Evolutionary conservation across 2,888 invertebrate species (phyloP), one percentile per base, ranked within the genome.

Genomic region (Oscheius sp.): DNA sequence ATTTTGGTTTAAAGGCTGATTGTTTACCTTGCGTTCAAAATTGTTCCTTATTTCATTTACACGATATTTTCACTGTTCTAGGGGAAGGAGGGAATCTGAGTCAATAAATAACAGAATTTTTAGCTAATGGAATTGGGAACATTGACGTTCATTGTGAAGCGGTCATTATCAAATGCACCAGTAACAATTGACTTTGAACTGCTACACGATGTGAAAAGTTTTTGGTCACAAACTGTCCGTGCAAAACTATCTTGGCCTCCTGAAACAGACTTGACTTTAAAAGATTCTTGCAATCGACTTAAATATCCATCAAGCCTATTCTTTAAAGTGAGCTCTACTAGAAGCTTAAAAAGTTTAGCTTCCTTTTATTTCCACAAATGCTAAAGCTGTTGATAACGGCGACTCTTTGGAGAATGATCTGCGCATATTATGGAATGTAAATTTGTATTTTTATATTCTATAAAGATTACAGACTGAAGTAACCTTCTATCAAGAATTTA

Each of bases 401-500:
- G 12, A n/a, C 12, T 32, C n/a, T 9, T 22, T 54, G 17, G 54
- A 54, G 36, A n/a, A n/a, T n/a, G 54, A 54, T 54, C 22, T 54
- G 33, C 32, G 33, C n/a, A 20, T 30, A 33, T 33, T 54, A 36
- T 54, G 54, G 54, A 54, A 54, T 33, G 54, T 54, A 33, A 33
- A 17, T 20, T 41, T 41, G 4, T 6, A 47, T 47, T 20, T 47
- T 24, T 47, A 24, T 47, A 22, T 6, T 6, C 24, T 6, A 17
- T n/a, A n/a, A n/a, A n/a, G n/a, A n/a, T 41, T 59, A 14, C 47
- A 62, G 62, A 62, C 30, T 3, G 62, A 62, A 33, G 62, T 62
- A 28, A 9, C 17, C 20, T 62, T 62, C 24, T 62, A 62, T 32
- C 33, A 49, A 24, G 33, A 49, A 8, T 47, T 47, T 22, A 49